phyloP scores from a whole-genome alignment of 2,797 vertebrate species.

The Alca torda region DNA sequence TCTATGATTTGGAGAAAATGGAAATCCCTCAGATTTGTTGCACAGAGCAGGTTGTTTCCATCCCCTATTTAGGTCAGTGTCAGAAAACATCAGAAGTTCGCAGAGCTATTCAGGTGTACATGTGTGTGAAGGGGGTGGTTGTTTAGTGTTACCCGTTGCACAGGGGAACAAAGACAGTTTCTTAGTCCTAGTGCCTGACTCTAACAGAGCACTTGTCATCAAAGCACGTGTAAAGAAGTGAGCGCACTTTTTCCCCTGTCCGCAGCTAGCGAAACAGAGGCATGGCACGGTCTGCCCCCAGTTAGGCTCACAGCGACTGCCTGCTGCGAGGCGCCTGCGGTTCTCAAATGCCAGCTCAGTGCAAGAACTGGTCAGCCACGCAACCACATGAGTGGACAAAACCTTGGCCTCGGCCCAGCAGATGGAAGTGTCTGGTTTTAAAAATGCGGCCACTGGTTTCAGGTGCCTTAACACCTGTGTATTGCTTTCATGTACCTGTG shows the following conservation, averaged over 20 bases:
- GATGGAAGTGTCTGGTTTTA: not conserved
- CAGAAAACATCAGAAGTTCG: not conserved
- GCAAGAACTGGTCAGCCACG: not conserved
- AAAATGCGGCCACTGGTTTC: not conserved
- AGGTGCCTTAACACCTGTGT: not conserved
- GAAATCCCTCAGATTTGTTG: not conserved
- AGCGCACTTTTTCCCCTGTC: not conserved
- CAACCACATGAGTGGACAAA: accelerated
- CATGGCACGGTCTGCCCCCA: not conserved
- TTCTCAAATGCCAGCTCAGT: not conserved
- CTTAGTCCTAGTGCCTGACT: not conserved
- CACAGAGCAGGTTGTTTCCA: not conserved
- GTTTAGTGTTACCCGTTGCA: not conserved
- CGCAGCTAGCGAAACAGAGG: not conserved
- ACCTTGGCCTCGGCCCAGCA: accelerated
- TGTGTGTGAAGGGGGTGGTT: not conserved
- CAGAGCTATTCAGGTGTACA: not conserved
- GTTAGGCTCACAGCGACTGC: not conserved
- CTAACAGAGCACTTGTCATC: not conserved
- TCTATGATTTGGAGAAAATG: not conserved
- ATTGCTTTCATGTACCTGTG: not conserved
- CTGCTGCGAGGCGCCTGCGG: not conserved
- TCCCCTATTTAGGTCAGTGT: not conserved
- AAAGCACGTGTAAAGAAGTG: not conserved
- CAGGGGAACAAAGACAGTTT: not conserved